Evolutionary conservation across 2,888 invertebrate genomes (phyloP).

Genomic region (Tigriopus californicus): DNA sequence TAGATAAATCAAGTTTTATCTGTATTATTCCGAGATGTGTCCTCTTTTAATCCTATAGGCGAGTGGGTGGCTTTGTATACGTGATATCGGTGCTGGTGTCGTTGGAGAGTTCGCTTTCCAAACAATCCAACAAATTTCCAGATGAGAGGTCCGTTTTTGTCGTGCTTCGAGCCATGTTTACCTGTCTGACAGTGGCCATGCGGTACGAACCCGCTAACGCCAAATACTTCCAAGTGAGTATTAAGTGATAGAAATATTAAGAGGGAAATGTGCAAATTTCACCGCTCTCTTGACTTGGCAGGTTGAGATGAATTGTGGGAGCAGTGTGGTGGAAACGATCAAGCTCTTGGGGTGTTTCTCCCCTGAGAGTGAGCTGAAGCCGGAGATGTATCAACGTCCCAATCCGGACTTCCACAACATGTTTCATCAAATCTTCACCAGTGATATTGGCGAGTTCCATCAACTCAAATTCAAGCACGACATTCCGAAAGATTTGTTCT

Average conservation of each 20-base stretch:
- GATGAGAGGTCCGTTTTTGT: conserved; percentile 39
- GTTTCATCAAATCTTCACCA: conserved; percentile 55
- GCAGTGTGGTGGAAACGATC: conserved; percentile 79
- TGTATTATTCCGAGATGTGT: too few species aligned
- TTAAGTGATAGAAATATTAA: conserved; percentile 44
- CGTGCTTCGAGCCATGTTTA: conserved; percentile 70
- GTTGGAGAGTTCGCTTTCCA: conserved; percentile 59
- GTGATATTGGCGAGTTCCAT: conserved; percentile 45
- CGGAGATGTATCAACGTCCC: conserved; percentile 30
- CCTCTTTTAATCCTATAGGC: conserved; percentile 27
- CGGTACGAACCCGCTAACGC: conserved; percentile 97
- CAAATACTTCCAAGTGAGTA: conserved; percentile 63
- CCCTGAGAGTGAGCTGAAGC: conserved; percentile 31
- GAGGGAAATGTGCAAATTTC: conserved; percentile 4
- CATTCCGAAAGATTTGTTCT: conserved; percentile 19
- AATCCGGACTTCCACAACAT: conserved; percentile 27
- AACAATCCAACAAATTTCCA: conserved; percentile 28
- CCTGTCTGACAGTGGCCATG: conserved; percentile 91
- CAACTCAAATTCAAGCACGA: not conserved
- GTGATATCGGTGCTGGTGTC: conserved; percentile 86
- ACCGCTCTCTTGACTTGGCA: too few species aligned
- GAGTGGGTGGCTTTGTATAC: conserved; percentile 94
- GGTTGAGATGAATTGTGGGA: conserved; percentile 40
- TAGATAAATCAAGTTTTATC: too few species aligned
- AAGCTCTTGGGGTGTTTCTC: conserved; percentile 77